phyloP scores from a whole-genome alignment of 2,888 invertebrate genomes.

The Pimpla rufipes region DNA sequence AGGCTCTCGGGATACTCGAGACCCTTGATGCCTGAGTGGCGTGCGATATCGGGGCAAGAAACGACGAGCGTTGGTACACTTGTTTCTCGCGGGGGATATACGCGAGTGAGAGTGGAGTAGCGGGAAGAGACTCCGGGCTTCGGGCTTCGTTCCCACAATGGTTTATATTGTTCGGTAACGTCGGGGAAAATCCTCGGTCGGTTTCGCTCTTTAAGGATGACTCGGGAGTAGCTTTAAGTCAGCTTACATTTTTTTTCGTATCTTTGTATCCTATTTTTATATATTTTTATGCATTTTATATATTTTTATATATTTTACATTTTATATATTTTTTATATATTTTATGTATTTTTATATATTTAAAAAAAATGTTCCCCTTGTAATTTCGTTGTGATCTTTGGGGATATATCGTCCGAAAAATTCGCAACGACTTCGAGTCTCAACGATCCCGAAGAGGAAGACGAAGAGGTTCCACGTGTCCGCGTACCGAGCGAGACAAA shows the following conservation, averaged over 20 bases:
- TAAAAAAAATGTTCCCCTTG: no score
- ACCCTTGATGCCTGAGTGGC: conserved; percentile 48
- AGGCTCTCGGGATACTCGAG: conserved; percentile 29
- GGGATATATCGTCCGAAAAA: no score
- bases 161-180: neutral
- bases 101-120: conserved; percentile 39
- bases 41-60: conserved; percentile 49
- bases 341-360: no score
- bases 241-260: no score
- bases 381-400: no score
- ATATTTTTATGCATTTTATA: neutral
- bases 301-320: neutral
- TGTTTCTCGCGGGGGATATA: conserved; percentile 41
- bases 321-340: no score
- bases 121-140: no score
- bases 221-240: no score
- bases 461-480: neutral
- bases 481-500: conserved; percentile 53
- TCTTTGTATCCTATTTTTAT: no score
- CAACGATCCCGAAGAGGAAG: conserved; percentile 30
- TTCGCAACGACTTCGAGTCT: no score
- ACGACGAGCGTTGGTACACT: conserved; percentile 34
- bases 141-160: conserved; percentile 60
- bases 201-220: neutral
- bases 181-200: neutral